Conservation (phyloP, 2,888 invertebrate genomes). For the Axea sp. region DNA sequence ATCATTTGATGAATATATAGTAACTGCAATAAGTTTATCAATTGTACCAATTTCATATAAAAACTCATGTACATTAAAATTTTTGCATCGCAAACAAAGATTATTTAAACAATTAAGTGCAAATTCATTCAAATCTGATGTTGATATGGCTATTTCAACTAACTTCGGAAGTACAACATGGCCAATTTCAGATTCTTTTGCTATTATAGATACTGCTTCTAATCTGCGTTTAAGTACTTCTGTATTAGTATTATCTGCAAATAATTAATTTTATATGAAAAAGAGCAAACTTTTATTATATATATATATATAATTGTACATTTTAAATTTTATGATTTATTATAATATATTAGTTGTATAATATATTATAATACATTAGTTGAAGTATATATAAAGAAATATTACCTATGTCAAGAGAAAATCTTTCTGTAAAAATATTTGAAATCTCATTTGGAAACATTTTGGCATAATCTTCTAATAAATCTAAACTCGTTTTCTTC, state of each 20-base stretch:
- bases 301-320: background rate
- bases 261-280: no score
- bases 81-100: conserved; percentile 66
- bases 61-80: conserved; percentile 75
- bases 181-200: conserved; percentile 69
- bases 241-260: conserved; percentile 63
- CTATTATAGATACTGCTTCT: conserved; percentile 68
- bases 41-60: conserved; percentile 79
- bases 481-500: conserved; percentile 79
- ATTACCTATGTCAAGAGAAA: conserved; percentile 65
- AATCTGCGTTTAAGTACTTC: conserved; percentile 66
- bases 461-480: conserved; percentile 81
- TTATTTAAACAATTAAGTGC: conserved; percentile 70
- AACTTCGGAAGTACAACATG: conserved; percentile 68
- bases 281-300: background rate
- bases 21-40: conserved; percentile 76
- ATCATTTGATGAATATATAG: conserved; percentile 61
- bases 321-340: no score
- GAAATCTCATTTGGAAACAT: conserved; percentile 82
- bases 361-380: no score
- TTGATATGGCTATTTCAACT: conserved; percentile 62
- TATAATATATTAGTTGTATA: no score
- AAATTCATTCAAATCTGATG: conserved; percentile 64
- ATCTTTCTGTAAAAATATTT: conserved; percentile 80
- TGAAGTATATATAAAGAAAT: no score